Evolutionary conservation across 2,113 vertebrate genomes (phyloP).

Genomic region (Sylvietta virens): DNA sequence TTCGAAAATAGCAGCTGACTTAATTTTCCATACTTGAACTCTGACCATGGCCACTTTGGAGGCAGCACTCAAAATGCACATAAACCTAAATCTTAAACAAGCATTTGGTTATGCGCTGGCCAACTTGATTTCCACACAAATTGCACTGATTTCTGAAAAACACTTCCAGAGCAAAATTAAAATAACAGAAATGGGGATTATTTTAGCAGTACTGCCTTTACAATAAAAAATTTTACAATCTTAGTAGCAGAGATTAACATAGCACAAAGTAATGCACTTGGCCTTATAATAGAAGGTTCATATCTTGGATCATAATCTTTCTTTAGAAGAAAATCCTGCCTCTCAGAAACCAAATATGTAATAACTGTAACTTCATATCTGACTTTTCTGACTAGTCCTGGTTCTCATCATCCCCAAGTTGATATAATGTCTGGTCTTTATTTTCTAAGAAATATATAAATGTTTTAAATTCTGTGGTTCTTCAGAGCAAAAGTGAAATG

Average conservation of each 20-base stretch:
- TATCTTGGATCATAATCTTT: neutral
- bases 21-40: neutral
- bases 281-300: neutral
- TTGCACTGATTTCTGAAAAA: neutral
- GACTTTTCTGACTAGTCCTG: neutral
- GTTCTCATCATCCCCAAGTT: neutral
- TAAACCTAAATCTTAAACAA: neutral
- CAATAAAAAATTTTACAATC: neutral
- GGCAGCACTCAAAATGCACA: neutral
- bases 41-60: neutral
- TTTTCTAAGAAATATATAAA: neutral
- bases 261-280: neutral
- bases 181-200: neutral
- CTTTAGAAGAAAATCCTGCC: neutral
- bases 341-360: neutral
- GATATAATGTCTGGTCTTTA: neutral
- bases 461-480: neutral
- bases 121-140: neutral
- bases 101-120: neutral
- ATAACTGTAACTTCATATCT: neutral
- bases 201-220: neutral
- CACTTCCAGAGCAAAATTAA: neutral
- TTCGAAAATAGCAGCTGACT: neutral
- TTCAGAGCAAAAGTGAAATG: neutral
- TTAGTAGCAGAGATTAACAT: neutral